Percentiles rank a stretch among this genome's conserved stretches.
Conservation (phyloP, 2,888 invertebrate genomes). For the Leptinotarsa haldemani region DNA sequence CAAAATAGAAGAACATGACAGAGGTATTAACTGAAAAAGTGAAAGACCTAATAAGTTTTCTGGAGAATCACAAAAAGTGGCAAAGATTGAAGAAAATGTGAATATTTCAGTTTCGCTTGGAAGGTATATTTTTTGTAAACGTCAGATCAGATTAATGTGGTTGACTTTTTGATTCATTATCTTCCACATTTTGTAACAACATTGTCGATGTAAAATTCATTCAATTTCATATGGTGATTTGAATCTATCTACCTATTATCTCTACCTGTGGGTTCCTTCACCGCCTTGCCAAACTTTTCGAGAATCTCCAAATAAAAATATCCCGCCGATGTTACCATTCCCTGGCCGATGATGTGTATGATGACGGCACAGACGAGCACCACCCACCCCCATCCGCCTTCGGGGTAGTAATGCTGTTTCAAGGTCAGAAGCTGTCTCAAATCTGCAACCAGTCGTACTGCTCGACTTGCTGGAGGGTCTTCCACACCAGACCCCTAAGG, state of each 20-base stretch:
- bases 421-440: conserved; percentile 73
- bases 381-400: conserved; percentile 91
- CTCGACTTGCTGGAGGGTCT: conserved; percentile 69
- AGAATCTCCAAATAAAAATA: conserved; percentile 65
- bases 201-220: not conserved
- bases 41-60: no score
- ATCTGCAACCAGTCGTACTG: conserved; percentile 68
- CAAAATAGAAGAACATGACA: no score
- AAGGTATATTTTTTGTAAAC: no score
- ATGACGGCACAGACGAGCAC: conserved; percentile 78
- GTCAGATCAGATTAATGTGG: not conserved
- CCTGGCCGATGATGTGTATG: conserved; percentile 80
- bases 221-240: not conserved
- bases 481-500: conserved; percentile 60
- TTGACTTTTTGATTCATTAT: not conserved
- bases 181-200: not conserved
- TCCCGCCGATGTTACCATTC: conserved; percentile 76
- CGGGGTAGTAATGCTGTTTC: conserved; percentile 87
- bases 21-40: no score
- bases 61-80: no score
- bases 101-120: no score
- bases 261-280: conserved; percentile 75
- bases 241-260: conserved; percentile 26
- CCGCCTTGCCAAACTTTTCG: conserved; percentile 69
- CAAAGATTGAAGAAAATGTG: no score